Evolutionary conservation across 2,113 vertebrate species (phyloP).

Genomic region (Pachypanchax playfairii): DNA sequence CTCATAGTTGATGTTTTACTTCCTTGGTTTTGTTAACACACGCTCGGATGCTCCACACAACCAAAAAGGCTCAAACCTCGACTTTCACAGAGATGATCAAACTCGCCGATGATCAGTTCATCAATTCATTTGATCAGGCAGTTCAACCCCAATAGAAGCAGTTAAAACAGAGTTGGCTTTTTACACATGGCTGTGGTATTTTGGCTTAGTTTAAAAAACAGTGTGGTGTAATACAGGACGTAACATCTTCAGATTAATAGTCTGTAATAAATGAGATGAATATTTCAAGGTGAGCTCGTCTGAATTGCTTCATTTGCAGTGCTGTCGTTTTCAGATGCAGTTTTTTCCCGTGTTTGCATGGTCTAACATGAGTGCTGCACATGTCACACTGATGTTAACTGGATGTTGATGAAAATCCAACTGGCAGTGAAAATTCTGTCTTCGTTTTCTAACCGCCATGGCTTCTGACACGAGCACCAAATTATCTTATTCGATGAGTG

Average conservation of each 20-base stretch:
- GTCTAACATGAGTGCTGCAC: constrained; percentile 5
- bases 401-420: constrained; percentile 7
- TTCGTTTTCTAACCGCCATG: too few relatives aligned
- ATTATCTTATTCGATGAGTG: too few relatives aligned
- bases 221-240: background rate
- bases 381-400: constrained; percentile 12
- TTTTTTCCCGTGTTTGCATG: constrained; percentile 30
- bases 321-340: constrained; percentile 6
- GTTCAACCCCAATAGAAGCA: background rate
- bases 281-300: background rate
- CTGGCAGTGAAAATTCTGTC: too few relatives aligned
- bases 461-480: too few relatives aligned
- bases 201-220: background rate
- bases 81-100: too few relatives aligned
- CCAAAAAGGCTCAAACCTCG: too few relatives aligned
- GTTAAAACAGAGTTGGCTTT: background rate
- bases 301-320: constrained; percentile 45
- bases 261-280: constrained; percentile 1
- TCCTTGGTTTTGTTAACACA: background rate
- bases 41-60: background rate
- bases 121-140: background rate
- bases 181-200: background rate
- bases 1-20: background rate
- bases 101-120: too few relatives aligned
- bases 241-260: background rate